phyloP scores from a whole-genome alignment of 35 echinoderm and acorn worm genomes.

The Apostichopus parvimensis region DNA sequence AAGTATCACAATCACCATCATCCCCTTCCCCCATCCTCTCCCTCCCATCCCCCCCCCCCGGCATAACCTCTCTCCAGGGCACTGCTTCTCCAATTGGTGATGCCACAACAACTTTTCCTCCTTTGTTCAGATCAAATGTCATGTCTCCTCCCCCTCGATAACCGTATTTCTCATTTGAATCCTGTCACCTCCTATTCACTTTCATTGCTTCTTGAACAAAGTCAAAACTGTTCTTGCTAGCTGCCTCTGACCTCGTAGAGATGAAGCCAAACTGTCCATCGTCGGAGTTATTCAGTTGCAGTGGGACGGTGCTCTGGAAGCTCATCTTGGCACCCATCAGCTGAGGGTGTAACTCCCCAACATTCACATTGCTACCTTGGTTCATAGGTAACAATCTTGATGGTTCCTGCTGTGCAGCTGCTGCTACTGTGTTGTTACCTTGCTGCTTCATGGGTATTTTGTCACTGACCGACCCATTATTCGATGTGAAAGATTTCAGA shows the following conservation, averaged over 20 bases:
- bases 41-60: too few relatives aligned
- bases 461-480: background rate
- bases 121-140: too few relatives aligned
- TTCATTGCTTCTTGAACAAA: slow-evolving; percentile 39
- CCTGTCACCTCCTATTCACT: slow-evolving; percentile 1
- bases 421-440: background rate
- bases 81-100: too few relatives aligned
- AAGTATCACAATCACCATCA: too few relatives aligned
- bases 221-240: background rate
- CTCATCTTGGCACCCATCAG: slow-evolving; percentile 5
- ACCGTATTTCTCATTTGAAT: too few relatives aligned
- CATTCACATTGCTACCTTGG: background rate
- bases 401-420: background rate
- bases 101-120: too few relatives aligned
- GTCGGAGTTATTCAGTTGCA: background rate
- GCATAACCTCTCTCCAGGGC: too few relatives aligned
- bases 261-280: background rate
- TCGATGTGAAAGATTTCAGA: background rate
- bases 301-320: slow-evolving; percentile 14
- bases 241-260: background rate
- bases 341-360: background rate
- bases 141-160: too few relatives aligned
- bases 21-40: too few relatives aligned
- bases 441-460: background rate
- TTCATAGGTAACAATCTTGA: background rate